Evolutionary conservation across 2,113 vertebrate species (phyloP), one percentile per base, ranked within the genome.

Genomic region (Numida meleagris): DNA sequence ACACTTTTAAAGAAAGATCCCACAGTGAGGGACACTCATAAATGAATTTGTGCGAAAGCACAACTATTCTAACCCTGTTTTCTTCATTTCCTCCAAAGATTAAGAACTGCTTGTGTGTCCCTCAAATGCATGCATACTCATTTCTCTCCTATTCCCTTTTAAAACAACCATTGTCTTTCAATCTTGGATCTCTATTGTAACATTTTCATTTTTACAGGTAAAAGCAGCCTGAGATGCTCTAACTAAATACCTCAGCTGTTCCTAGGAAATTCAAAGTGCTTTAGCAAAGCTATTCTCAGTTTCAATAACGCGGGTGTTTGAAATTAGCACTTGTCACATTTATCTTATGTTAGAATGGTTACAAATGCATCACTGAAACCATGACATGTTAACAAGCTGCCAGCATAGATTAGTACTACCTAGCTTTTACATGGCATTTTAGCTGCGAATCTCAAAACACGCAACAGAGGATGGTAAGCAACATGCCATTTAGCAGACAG

Each of bases 311-410:
- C 93, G 80, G 89, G 77, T 85, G 87, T 92, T 92, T 75, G 62
- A 80, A 96, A 97, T 96, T 94, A 95, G 75, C 92, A 93, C 92
- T 92, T 96, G 90, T 95, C 91, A 97, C 77, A 95, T 94, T 94
- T 95, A 74, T 94, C 90, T 90, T 95, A 77, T 63, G 55, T 92
- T 85, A 67, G 31, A 92, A 33, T 89, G 45, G 72, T 90, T 96
- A 92, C 57, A 94, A 94, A 95, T 51, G 58, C 78, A 91, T 89
- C 46, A 57, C 61, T 82, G 86, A 85, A 96, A 97, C 63, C 86
- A 94, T 14, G 55, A 90, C 93, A 89, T 81, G 96, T 95, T 83
- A 91, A 94, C 91, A 95, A 90, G 83, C 77, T 96, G 92, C 89
- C 89, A 89, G 71, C 77, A 89, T 42, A 93, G 76, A 93, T 89